Evolutionary conservation across 2,888 invertebrate genomes (phyloP).

Genomic region (Leptinotarsa rubiginosa): DNA sequence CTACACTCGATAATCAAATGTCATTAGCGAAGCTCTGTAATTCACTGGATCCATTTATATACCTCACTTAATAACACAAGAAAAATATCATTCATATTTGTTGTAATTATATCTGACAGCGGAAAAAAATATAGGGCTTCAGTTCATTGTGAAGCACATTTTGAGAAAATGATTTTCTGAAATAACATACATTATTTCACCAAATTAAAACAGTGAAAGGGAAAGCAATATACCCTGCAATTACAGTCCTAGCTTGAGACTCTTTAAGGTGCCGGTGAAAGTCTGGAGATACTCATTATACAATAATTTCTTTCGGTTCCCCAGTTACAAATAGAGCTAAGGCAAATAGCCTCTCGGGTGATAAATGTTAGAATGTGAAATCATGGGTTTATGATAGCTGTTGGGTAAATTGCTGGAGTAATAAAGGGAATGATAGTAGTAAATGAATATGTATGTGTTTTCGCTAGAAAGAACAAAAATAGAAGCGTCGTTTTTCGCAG

Average conservation of each 20-base stretch:
- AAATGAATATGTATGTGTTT: not conserved
- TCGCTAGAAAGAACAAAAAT: no score
- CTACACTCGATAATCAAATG: not conserved
- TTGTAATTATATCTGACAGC: not conserved
- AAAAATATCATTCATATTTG: constrained; percentile 2
- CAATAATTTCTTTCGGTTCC: constrained; percentile 14
- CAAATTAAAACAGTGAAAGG: constrained; percentile 3
- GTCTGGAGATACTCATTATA: constrained; percentile 5
- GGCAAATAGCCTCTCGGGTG: constrained; percentile 3
- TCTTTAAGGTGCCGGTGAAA: constrained; percentile 8
- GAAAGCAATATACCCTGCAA: not conserved
- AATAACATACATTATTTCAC: constrained; percentile 8
- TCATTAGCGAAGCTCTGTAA: not conserved
- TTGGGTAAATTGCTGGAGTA: not conserved
- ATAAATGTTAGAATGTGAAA: not conserved
- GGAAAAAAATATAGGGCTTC: not conserved
- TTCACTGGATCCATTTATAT: constrained; percentile 1
- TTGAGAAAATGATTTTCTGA: not conserved
- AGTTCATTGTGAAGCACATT: not conserved
- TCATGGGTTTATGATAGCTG: not conserved
- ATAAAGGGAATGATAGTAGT: not conserved
- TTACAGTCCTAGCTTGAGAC: not conserved
- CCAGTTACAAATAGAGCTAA: not conserved
- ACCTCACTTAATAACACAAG: not conserved
- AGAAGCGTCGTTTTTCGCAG: not conserved